Evolutionary conservation across 2,113 vertebrate genomes (phyloP).

Genomic region (Tachysurus fulvidraco): DNA sequence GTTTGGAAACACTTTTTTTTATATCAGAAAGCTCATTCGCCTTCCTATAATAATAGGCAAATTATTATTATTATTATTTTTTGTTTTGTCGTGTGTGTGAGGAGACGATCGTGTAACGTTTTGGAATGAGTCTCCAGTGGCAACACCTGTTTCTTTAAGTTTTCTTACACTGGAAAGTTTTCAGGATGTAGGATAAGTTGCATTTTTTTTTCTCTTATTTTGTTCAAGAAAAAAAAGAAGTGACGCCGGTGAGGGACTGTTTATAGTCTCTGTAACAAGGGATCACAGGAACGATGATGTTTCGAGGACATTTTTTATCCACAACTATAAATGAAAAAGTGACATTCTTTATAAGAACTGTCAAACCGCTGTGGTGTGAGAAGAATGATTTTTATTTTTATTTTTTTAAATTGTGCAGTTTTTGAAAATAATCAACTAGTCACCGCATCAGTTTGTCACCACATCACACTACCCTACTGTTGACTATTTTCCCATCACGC

Average conservation of each 20-base stretch:
- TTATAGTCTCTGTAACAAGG: not conserved
- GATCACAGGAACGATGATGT: not conserved
- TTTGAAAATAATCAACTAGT: too few relatives aligned
- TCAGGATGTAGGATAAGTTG: not conserved
- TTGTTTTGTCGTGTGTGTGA: too few relatives aligned
- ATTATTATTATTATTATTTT: not conserved
- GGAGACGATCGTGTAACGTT: not conserved
- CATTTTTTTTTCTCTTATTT: not conserved
- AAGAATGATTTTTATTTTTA: not conserved
- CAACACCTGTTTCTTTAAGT: not conserved
- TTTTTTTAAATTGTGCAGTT: not conserved
- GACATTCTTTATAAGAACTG: not conserved
- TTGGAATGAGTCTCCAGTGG: not conserved
- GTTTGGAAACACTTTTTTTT: not conserved
- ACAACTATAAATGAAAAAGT: not conserved
- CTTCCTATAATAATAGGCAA: not conserved
- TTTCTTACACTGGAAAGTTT: not conserved
- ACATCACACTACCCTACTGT: not conserved
- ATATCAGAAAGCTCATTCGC: not conserved
- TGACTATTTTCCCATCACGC: not conserved
- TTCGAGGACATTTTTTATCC: not conserved
- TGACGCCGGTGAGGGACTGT: too few relatives aligned
- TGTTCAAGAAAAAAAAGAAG: not conserved
- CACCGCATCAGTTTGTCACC: not conserved
- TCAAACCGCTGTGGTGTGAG: not conserved